Base-by-base conservation (phyloP, 2,113 vertebrate genomes). In the Sorex fumeus region DNA sequence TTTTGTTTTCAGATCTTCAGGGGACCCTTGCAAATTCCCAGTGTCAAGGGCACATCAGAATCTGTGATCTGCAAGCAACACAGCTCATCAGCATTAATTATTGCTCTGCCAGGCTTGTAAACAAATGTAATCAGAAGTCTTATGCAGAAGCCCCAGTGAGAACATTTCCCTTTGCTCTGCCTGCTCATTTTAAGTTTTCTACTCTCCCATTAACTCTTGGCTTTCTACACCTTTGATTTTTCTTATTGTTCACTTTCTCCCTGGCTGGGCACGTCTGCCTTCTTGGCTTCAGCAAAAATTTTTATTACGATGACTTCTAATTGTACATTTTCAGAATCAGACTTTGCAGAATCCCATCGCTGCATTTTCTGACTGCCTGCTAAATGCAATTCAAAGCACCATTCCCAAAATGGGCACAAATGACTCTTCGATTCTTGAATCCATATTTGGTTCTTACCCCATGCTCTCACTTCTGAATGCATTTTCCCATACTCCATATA, bases 61-160 rank as follows among this genome's bases (percentile, higher is more conserved):
- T 94, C 86, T 96, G 88, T 94, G 88, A 94, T 93, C 84, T 82
- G 91, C 40, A 87, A 84, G 16, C 77, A 88, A 75, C 69, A 79
- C 62, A 40, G 74, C 57, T 94, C 86, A 95, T 95, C 92, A 87
- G 86, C 91, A 91, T 91, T 88, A 94, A 95, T 96, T 93, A 95
- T 78, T 88, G 80, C 53, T 89, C 87, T 53, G 40, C 80, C 76
- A 91, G 77, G 28, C 88, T 92, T 87, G 77, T 84, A 84, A 95
- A 96, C 64, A 67, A 91, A 94, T 43, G 6, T 72, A 89, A 93
- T 91, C 80, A 92, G 79, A 81, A 84, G 57, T 30, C 77, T 77
- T 27, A 15, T n/a, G 27, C 62, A 36, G 80, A 76, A 53, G 28
- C 34, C 23, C 77, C 77, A 12, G 60, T 32, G 71, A 86, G 82